Conservation (phyloP, 2,797 vertebrate species). For the Anguilla pacifica region DNA sequence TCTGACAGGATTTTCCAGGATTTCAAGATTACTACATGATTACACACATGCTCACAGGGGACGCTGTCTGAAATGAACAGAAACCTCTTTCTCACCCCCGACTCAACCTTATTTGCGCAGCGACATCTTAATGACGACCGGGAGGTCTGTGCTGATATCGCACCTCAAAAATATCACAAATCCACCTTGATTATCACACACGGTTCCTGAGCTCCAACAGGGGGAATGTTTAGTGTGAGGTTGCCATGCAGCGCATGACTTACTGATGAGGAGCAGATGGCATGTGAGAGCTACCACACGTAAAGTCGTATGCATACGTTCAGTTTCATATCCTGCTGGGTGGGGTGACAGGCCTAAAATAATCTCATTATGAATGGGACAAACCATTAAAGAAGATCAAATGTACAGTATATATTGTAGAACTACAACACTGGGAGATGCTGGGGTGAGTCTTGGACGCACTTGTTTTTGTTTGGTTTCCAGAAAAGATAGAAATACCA, state of each 20-base stretch:
- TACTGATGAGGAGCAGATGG: background rate
- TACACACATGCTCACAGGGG: conserved; percentile 53
- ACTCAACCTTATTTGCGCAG: background rate
- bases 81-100: conserved; percentile 45
- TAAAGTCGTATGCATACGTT: background rate
- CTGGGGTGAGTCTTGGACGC: background rate
- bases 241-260: background rate
- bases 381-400: background rate
- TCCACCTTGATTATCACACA: background rate
- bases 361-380: background rate
- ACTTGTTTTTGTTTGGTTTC: background rate
- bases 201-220: background rate
- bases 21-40: conserved; percentile 71
- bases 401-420: background rate
- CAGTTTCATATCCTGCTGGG: background rate
- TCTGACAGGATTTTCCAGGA: conserved; percentile 63
- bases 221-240: background rate
- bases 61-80: conserved; percentile 51
- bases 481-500: background rate
- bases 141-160: background rate
- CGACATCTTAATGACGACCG: background rate
- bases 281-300: background rate
- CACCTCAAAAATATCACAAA: background rate
- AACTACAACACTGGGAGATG: background rate
- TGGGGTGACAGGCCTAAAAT: background rate